Base-by-base conservation (phyloP, 1,140 invertebrate genomes). In the Drosophila erecta region DNA sequence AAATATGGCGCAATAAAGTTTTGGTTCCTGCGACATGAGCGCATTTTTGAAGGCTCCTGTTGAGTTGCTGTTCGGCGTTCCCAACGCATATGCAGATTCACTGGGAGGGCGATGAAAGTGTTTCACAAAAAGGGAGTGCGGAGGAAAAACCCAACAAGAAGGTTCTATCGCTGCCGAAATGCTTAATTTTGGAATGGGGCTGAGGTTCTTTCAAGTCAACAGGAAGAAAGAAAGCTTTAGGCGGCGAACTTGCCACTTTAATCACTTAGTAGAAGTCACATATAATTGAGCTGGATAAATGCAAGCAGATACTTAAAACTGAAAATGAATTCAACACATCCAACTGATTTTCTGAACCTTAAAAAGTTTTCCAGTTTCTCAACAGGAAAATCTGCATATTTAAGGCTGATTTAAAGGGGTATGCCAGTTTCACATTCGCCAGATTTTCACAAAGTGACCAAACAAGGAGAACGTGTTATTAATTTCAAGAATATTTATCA, bases 1-100 rank as follows among this genome's bases (percentile, higher is more conserved):
- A 81, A 81, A 83, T 81, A 81, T 81, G 79, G 79, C 72, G 79
- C 79, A 83, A 81, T 83, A 81, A 83, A 81, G 79, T 83, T 83
- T 81, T 60, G 58, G 33, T 37, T 69, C 59, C 49, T 62, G 79
- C 79, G 79, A 83, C 75, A 83, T 65, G 80, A 66, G 75, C 75
- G 75, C 79, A 83, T 83, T 75, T 81, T 81, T 83, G 79, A 79
- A 83, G 75, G 62, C 79, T 81, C 69, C 79, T 70, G 79, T 83
- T 79, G 75, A 83, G 75, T 81, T 44, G 38, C 51, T 55, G 49
- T 43, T 47, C 51, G 47, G 49, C 43, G 35, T 56, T 14, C 75
- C 46, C 22, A 24, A 40, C 56, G 50, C 61, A 62, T 27, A 57
- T 50, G 54, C 46, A 70, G 17, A 57, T 33, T 38, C n/a, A 17